phyloP scores from a whole-genome alignment of 2,113 vertebrate genomes.

The Cathartes aura region DNA sequence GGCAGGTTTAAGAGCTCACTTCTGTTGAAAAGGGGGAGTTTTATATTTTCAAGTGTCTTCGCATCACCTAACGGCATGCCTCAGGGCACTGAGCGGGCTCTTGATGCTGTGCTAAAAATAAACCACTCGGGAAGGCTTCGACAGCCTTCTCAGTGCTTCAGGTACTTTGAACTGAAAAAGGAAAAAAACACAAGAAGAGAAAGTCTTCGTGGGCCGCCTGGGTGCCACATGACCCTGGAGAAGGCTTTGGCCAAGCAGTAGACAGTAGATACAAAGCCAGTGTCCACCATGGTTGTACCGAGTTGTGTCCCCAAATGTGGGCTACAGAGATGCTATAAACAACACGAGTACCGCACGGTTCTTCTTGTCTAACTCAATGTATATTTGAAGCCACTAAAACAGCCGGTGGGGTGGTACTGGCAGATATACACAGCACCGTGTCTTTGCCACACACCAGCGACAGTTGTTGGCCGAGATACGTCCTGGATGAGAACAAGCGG shows the following conservation, averaged over 20 bases:
- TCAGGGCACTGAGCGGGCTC: background rate
- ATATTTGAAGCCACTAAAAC: background rate
- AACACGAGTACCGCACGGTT: fast-evolving
- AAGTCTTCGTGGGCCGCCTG: background rate
- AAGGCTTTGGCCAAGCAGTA: background rate
- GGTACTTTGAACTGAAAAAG: background rate
- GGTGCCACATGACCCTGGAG: background rate
- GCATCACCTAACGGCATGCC: fast-evolving
- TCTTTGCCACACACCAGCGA: fast-evolving
- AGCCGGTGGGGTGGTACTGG: background rate
- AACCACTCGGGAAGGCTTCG: background rate
- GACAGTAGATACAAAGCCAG: background rate
- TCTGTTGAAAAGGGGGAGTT: background rate
- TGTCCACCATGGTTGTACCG: fast-evolving
- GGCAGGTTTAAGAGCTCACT: background rate
- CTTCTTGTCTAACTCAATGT: fast-evolving
- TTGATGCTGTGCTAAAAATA: background rate
- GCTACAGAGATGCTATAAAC: background rate
- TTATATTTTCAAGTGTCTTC: background rate
- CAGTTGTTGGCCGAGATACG: background rate
- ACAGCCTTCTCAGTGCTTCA: background rate
- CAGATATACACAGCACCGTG: fast-evolving
- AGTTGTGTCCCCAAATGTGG: fast-evolving
- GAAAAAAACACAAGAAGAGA: background rate
- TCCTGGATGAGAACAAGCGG: background rate